Evolutionary conservation across 2,888 invertebrate genomes (phyloP).

Genomic region (Pristionchus arcanus): DNA sequence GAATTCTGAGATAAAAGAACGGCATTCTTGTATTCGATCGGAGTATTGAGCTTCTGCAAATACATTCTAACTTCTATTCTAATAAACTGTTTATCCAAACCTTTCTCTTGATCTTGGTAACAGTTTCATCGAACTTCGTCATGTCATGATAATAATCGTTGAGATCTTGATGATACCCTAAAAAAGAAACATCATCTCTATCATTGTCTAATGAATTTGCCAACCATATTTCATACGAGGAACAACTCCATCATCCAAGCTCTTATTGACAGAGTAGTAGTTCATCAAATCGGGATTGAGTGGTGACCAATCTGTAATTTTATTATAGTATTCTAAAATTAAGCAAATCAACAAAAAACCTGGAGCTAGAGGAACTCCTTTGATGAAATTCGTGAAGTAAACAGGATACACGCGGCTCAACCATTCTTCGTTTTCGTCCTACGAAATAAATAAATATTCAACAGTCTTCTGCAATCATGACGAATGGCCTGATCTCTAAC

Average conservation of each 20-base stretch:
- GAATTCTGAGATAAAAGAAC: neutral
- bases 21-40: neutral
- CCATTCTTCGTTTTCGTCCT: slow-evolving; percentile 51
- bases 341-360: neutral
- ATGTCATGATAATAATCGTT: neutral
- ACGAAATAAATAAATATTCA: neutral
- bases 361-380: slow-evolving; percentile 7
- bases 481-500: no score
- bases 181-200: neutral
- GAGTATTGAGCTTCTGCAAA: neutral
- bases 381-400: slow-evolving; percentile 51
- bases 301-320: neutral
- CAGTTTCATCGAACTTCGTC: neutral
- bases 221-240: slow-evolving; percentile 20
- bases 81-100: neutral
- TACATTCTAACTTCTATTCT: neutral
- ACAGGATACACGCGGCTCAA: slow-evolving; percentile 21
- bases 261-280: slow-evolving; percentile 54
- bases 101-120: neutral
- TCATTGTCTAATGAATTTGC: no score
- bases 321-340: neutral
- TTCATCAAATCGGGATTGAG: slow-evolving; percentile 35
- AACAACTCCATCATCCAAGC: neutral
- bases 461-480: neutral
- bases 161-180: slow-evolving; percentile 8